Conservation (phyloP, 2,797 vertebrate species). For the Moxostoma hubbsi region DNA sequence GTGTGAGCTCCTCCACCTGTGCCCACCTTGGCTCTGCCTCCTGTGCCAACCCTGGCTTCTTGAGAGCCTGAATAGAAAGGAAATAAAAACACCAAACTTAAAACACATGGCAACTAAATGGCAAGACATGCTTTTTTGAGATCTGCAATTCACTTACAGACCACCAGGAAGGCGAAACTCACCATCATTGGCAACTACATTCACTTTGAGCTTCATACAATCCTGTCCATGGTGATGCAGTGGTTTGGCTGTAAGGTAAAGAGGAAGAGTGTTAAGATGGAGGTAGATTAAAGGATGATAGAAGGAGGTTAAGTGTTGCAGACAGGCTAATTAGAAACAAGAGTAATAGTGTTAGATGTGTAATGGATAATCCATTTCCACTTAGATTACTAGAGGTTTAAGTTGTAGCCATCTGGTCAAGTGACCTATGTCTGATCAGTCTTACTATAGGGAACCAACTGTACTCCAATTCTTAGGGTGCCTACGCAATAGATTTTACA, state of each 20-base stretch:
- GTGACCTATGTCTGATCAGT: slow-evolving; percentile 30
- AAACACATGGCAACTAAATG: slow-evolving; percentile 3
- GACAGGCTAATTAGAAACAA: slow-evolving; percentile 64
- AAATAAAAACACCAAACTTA: background rate
- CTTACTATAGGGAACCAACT: slow-evolving; percentile 35
- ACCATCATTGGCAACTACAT: slow-evolving; percentile 84
- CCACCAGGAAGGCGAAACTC: slow-evolving; percentile 63
- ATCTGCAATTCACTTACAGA: background rate
- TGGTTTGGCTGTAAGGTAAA: slow-evolving; percentile 83
- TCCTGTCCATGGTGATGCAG: slow-evolving; percentile 85
- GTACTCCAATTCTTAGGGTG: background rate
- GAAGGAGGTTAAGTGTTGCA: slow-evolving; percentile 15
- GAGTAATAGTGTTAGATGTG: slow-evolving; percentile 70
- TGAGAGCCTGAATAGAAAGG: slow-evolving; percentile 72
- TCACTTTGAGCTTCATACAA: slow-evolving; percentile 87
- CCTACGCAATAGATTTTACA: background rate
- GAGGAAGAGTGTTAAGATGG: slow-evolving; percentile 7
- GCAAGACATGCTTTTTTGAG: slow-evolving; percentile 32
- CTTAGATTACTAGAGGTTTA: slow-evolving; percentile 33
- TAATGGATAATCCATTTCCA: slow-evolving; percentile 36
- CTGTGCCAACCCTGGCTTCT: slow-evolving; percentile 74
- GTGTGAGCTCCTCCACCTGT: slow-evolving; percentile 73
- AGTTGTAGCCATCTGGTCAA: slow-evolving; percentile 41
- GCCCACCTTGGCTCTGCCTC: slow-evolving; percentile 68
- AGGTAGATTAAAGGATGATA: slow-evolving; percentile 19